phyloP scores from a whole-genome alignment of 2,888 invertebrate species.

The Slavum lentiscoides region DNA sequence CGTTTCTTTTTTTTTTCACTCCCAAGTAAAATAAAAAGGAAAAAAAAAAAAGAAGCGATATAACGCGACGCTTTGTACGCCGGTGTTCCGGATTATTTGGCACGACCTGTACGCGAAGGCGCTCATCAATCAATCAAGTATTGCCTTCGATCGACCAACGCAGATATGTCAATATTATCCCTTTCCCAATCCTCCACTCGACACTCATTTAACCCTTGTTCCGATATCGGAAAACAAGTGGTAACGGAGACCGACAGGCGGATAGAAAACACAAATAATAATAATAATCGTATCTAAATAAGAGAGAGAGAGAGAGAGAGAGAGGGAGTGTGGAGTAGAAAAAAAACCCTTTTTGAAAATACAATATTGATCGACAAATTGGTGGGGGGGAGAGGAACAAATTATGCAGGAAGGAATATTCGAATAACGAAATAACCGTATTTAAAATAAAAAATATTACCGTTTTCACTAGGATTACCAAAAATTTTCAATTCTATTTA shows the following conservation, averaged over 20 bases:
- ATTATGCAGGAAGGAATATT: no score
- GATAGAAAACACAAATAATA: neutral
- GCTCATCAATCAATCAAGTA: conserved; percentile 45
- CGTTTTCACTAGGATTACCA: no score
- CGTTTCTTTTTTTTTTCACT: no score
- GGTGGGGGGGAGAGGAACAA: no score
- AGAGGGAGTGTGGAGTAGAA: no score
- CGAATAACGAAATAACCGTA: no score
- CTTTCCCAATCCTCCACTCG: neutral
- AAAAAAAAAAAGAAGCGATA: no score
- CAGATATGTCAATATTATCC: conserved; percentile 40
- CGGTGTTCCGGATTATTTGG: conserved; percentile 42
- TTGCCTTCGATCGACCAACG: conserved; percentile 22
- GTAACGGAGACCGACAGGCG: neutral
- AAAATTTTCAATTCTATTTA: no score
- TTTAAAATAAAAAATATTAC: neutral
- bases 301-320: neutral
- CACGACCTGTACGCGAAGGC: neutral
- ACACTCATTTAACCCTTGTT: conserved; percentile 13
- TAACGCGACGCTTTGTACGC: neutral
- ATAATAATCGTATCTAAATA: neutral
- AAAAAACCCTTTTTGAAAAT: neutral
- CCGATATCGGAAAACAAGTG: conserved; percentile 25
- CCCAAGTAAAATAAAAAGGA: no score
- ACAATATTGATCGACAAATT: neutral